Base-by-base conservation (phyloP, 2,797 vertebrate genomes). In the Artibeus lituratus region DNA sequence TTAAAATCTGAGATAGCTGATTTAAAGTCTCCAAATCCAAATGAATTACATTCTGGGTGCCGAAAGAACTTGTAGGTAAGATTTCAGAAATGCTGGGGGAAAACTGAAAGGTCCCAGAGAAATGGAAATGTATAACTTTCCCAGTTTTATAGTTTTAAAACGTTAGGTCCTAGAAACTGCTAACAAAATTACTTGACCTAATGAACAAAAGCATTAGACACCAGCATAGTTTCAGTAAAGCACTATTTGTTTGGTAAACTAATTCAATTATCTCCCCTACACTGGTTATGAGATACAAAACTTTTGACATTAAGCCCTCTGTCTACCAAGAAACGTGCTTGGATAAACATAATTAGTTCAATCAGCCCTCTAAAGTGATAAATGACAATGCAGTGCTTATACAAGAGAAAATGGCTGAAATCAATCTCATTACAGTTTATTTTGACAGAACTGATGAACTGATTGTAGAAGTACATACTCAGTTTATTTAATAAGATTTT, bases 401-500 rank as follows among this genome's bases (percentile, higher is more conserved):
- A 69, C 24, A 59, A 74, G 59, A 86, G 12, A 37, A 1, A 82
- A n/a, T 55, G 39, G 18, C 19, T 92, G 62, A 73, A 70, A 26
- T 62, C 49, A 62, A 47, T 26, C 24, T 90, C 81, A 42, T 73
- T 65, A 32, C 57, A n/a, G 65, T 90, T 94, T 70, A 51, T 86
- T 87, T 77, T 77, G 15, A 44, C 24, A 55, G 37, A 39, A 42
- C 5, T 84, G 73, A 72, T 77, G 76, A 76, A 37, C 42, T 65
- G 72, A 90, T 42, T 26, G 62, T 53, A 32, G 65, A 53, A 51
- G 32, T 74, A 4, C 29, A 39, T 32, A 72, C 62, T 91, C 35
- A 77, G 59, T 11, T 93, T 59, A 81, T 76, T 81, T 93, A 95
- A 24, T 85, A 93, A 84, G 29, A 18, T 53, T 44, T 92, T 78